A percentile compares a stretch with the other conserved stretches of the same genome.
Evolutionary conservation across 2,113 vertebrate species (phyloP).

Genomic region (Plecturocebus donacophilus): DNA sequence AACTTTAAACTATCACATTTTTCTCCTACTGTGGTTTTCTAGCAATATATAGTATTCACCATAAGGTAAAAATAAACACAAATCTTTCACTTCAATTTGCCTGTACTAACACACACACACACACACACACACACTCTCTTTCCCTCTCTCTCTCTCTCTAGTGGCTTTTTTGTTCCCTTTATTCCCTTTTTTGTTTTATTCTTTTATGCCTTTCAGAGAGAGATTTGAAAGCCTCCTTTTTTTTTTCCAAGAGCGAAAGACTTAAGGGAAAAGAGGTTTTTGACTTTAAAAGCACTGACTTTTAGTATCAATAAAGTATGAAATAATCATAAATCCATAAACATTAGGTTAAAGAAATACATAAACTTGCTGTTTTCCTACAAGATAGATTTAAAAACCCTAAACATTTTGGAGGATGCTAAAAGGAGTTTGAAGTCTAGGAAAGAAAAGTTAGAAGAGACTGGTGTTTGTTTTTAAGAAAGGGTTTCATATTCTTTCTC

Average conservation of each 20-base stretch:
- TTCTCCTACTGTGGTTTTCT: neutral
- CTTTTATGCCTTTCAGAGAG: neutral
- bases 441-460: neutral
- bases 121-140: too few relatives aligned
- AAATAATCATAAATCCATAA: neutral
- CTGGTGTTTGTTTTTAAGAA: neutral
- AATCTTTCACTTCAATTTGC: neutral
- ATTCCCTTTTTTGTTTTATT: neutral
- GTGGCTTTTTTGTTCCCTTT: neutral
- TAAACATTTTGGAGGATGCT: neutral
- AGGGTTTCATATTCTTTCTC: rapidly evolving
- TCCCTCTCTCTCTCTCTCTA: too few relatives aligned
- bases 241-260: neutral
- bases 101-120: neutral
- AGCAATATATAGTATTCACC: neutral
- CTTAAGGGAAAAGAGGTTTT: neutral
- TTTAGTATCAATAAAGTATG: neutral
- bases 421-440: neutral
- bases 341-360: neutral
- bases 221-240: neutral
- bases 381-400: neutral
- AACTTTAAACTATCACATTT: neutral
- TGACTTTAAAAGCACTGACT: neutral
- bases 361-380: neutral
- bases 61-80: neutral